Percentiles rank a stretch among this genome's conserved stretches.
These are phyloP conservation scores for Pantherophis guttatus DNA, from an alignment of 2,113 vertebrate genomes.

Conservation along the genomic window DNA sequence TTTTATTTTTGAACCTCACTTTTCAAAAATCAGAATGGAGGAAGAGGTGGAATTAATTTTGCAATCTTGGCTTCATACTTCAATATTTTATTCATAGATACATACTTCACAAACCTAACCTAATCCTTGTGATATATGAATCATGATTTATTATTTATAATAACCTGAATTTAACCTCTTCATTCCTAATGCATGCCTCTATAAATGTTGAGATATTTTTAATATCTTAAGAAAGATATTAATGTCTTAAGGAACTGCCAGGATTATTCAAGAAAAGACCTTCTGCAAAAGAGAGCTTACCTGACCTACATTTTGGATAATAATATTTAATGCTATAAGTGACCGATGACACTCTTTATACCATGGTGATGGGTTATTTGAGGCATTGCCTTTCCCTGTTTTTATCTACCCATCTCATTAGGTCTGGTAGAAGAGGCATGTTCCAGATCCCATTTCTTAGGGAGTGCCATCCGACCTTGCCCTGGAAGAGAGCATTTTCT, in stretches of 20 bases:
- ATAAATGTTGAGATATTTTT: background rate
- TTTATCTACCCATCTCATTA: background rate
- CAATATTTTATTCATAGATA: background rate
- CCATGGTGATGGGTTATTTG: background rate
- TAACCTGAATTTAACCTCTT: background rate
- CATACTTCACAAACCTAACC: background rate
- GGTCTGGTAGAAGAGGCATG: background rate
- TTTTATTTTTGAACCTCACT: background rate
- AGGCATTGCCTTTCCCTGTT: background rate
- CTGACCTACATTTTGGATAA: background rate
- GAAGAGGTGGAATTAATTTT: background rate
- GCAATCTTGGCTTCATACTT: background rate
- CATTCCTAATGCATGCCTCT: background rate
- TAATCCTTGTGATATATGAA: background rate
- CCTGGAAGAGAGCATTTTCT: background rate
- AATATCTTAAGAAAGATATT: background rate
- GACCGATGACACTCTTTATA: background rate
- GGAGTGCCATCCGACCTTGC: background rate
- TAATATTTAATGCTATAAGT: background rate
- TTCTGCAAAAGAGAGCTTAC: background rate
- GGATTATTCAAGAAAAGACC: background rate
- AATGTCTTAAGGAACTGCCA: background rate
- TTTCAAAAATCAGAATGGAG: background rate
- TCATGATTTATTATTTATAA: background rate
- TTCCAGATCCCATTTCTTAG: background rate